Percentiles rank a stretch among this genome's conserved stretches.
These are phyloP conservation scores for Darevskia mixta DNA, from an alignment of 2,797 vertebrate genomes.

Conservation along the genomic window DNA sequence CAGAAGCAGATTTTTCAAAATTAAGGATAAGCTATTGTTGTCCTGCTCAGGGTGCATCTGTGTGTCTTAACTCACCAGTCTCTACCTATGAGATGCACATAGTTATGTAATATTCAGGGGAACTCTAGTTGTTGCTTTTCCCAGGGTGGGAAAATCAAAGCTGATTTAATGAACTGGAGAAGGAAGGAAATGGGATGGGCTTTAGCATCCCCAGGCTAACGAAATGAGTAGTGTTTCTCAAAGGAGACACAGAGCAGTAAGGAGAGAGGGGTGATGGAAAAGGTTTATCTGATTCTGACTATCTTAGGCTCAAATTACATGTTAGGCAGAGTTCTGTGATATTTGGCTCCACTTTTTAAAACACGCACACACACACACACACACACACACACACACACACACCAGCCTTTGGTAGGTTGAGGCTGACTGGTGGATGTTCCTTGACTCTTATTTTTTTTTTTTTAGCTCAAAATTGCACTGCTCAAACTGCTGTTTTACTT, in stretches of 20 bases:
- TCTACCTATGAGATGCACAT: neutral
- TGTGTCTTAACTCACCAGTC: constrained; percentile 56
- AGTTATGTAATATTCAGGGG: neutral
- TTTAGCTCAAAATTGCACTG: neutral
- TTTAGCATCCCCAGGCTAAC: neutral
- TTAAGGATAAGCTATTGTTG: constrained; percentile 42
- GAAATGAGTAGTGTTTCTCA: neutral
- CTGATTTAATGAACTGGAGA: neutral
- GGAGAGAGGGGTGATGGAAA: neutral
- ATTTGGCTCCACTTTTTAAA: neutral
- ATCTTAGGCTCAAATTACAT: neutral
- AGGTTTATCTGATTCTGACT: neutral
- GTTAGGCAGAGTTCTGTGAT: neutral
- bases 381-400: neutral
- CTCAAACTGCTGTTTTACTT: neutral
- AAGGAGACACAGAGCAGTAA: neutral
- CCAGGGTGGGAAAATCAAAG: neutral
- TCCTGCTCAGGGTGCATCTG: constrained; percentile 40
- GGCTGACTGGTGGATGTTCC: neutral
- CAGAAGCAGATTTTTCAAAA: constrained; percentile 54
- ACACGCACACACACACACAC: neutral
- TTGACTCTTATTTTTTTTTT: neutral
- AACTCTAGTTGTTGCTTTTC: neutral
- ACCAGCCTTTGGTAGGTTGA: neutral
- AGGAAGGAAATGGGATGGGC: neutral